Percentiles rank a stretch among this genome's conserved stretches.
phyloP scores from a whole-genome alignment of 2,797 vertebrate genomes.

The Pipistrellus kuhlii region DNA sequence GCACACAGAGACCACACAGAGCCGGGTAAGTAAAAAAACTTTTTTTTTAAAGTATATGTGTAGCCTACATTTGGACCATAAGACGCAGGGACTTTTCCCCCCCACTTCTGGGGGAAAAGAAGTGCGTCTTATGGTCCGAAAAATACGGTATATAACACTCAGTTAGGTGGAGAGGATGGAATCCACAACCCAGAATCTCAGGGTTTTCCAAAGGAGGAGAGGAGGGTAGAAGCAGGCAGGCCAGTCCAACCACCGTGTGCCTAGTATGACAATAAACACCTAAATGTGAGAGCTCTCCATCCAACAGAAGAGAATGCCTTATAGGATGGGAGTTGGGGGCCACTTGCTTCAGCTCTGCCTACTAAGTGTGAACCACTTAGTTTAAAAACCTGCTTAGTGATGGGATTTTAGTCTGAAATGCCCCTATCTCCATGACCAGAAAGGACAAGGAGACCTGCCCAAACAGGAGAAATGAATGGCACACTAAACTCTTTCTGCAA shows the following conservation, averaged over 20 bases:
- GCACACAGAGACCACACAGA: too few relatives aligned
- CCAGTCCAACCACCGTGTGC: neutral
- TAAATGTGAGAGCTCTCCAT: neutral
- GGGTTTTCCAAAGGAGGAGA: slow-evolving; percentile 54
- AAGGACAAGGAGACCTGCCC: neutral
- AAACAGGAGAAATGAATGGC: neutral
- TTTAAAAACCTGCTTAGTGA: slow-evolving; percentile 26
- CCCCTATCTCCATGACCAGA: neutral
- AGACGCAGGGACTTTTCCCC: too few relatives aligned
- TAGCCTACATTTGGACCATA: too few relatives aligned
- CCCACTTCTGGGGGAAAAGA: too few relatives aligned
- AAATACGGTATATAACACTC: slow-evolving; percentile 57
- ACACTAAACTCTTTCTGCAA: neutral
- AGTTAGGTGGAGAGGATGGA: slow-evolving; percentile 35
- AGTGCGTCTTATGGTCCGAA: too few relatives aligned
- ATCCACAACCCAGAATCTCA: slow-evolving; percentile 64
- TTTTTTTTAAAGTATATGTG: too few relatives aligned
- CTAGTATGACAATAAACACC: slow-evolving; percentile 77
- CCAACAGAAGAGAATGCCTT: neutral
- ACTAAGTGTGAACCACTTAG: neutral
- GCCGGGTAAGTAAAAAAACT: too few relatives aligned
- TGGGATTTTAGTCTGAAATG: neutral
- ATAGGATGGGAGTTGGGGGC: neutral
- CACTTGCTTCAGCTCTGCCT: neutral
- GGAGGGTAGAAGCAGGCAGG: slow-evolving; percentile 57